phyloP scores from a whole-genome alignment of 2,113 vertebrate species.

The Petaurus breviceps region DNA sequence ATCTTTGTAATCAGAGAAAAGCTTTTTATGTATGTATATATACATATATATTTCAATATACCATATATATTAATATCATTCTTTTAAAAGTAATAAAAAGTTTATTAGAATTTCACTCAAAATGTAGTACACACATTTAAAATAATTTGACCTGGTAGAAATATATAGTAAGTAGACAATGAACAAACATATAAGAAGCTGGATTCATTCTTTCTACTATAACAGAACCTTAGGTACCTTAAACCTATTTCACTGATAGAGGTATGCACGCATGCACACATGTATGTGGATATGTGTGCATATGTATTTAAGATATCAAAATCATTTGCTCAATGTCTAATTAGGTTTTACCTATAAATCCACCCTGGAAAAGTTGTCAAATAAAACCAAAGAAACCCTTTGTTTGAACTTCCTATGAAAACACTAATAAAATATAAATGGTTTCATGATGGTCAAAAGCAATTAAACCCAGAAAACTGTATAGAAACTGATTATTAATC shows the following conservation, averaged over 20 bases:
- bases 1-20: constrained; percentile 29
- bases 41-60: constrained; percentile 17
- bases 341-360: constrained; percentile 49
- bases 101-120: constrained; percentile 24
- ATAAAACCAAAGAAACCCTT: constrained; percentile 56
- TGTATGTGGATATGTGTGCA: background rate
- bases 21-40: background rate
- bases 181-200: constrained; percentile 14
- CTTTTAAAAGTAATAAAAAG: constrained; percentile 34
- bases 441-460: constrained; percentile 37
- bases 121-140: constrained; percentile 34
- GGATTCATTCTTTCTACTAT: background rate
- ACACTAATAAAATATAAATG: constrained; percentile 23
- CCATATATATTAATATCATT: background rate
- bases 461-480: constrained; percentile 3
- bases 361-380: constrained; percentile 61
- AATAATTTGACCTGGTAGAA: background rate
- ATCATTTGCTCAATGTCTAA: background rate
- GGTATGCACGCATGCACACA: background rate
- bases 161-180: background rate
- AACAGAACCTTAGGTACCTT: background rate
- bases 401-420: constrained; percentile 60
- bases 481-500: background rate
- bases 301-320: background rate
- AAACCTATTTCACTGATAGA: background rate